Base-by-base conservation (phyloP, 2,113 vertebrate genomes). In the Sigmodon hispidus region DNA sequence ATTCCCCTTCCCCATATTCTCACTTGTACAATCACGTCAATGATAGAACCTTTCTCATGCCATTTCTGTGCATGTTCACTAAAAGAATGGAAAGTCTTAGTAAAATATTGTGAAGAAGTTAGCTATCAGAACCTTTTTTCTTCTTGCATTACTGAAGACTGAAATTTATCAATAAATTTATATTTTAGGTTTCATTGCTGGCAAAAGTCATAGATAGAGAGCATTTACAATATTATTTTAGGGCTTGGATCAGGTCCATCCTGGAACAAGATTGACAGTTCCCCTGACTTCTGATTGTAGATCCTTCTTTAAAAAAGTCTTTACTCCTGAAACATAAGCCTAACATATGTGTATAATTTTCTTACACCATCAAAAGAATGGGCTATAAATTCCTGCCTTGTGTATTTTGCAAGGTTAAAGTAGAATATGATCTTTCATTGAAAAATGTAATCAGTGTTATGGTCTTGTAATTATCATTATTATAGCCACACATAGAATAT, bases 391-490 rank as follows among this genome's bases (percentile, higher is more conserved):
- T 45, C n/a, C 36, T 75, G 75, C 26, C 34, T 48, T 76, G 40
- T 36, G 22, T 55, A 40, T 45, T 88, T 85, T n/a, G 19, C 17
- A 76, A 65, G 59, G 80, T 95, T 90, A 90, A 91, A 90, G 80
- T 50, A 16, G 31, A 85, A 75, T 15, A 52, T 26, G 89, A 67
- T 69, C 65, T 9, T 40, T 48, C 57, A 89, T 81, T 93, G 50
- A 92, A 96, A 93, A 81, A 88, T 65, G n/a, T 86, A 63, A 97
- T 90, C 76, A 76, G 61, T 72, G 61, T 72, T 92, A 89, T 12
- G n/a, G 55, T 67, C 36, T 79, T 67, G 24, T 59, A 85, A 72
- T 81, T 24, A 70, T 59, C 67, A 90, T 79, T 81, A 69, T 92
- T 73, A 90, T 75, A 75, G 91, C 89, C 63, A 91, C 43, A 96